Evolutionary conservation across 2,113 vertebrate species (phyloP), one percentile per base, ranked within the genome.

Genomic region (Lates calcarifer): DNA sequence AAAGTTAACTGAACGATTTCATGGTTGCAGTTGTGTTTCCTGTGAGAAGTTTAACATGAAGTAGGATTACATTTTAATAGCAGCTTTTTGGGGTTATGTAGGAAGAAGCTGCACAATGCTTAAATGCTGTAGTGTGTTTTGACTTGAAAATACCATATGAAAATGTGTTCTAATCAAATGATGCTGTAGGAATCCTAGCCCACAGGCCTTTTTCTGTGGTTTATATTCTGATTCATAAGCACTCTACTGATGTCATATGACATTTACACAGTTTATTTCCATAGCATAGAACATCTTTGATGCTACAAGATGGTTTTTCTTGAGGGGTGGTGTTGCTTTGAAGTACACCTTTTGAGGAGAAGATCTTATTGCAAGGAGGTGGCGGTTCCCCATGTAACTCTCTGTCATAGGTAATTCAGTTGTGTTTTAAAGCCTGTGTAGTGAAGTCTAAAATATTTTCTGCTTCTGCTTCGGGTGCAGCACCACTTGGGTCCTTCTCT

Each of bases 331-430:
- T 39, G 18, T 15, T 24, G 37, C 31, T 66, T 77, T 29, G 37
- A 87, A 87, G 79, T 15, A 53, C 31, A 66, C 22, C 14, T 26
- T 60, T 68, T 51, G 29, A 57, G 18, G 45, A 5, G 49, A 20
- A 73, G 45, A 74, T 87, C 77, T 80, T 64, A 83, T 62, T 62
- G 11, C 6, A 22, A 72, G 58, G 20, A 22, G 53, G 10, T 29
- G 33, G 41, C 22, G 41, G 37, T 37, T 76, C 31, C 57, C 51
- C 18, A 11, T 61, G 37, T 45, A 58, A 12, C 22, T 57, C n/a
- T 53, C 63, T 6, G 3, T 41, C 11, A 55, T 47, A n/a, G 43
- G 35, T 39, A 58, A 60, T 75, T 33, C 33, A 39, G 11, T 49
- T 61, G 35, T 56, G 22, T 22, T 47, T 62, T 4, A 20, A n/a